Evolutionary conservation across 2,113 vertebrate species (phyloP).

Genomic region (Halcyon malimbica): DNA sequence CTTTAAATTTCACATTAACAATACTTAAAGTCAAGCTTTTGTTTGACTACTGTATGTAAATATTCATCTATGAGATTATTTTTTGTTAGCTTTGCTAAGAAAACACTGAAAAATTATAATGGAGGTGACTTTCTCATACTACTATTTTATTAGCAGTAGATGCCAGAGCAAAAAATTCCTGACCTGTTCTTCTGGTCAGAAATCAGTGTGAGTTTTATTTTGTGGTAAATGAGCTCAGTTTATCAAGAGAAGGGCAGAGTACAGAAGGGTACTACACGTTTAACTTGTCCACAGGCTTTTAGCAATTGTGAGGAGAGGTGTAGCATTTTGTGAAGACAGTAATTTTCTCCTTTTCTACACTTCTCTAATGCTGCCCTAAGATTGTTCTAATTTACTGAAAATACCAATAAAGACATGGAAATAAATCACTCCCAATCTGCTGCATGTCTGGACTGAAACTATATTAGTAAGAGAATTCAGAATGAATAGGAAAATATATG

Average conservation of each 20-base stretch:
- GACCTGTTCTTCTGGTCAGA: neutral
- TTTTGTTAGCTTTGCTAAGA: neutral
- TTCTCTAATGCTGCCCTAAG: neutral
- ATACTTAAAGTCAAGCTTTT: neutral
- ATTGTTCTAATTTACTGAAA: neutral
- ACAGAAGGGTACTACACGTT: neutral
- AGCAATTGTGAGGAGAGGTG: neutral
- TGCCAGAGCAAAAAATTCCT: neutral
- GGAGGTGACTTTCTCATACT: neutral
- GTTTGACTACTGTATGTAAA: neutral
- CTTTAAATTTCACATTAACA: neutral
- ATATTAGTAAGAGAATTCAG: neutral
- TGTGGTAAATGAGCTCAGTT: neutral
- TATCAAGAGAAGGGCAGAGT: neutral
- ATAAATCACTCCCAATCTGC: neutral
- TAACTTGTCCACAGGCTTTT: neutral
- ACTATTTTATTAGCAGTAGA: neutral
- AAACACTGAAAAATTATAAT: neutral
- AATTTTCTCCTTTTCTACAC: neutral
- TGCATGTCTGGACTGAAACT: neutral
- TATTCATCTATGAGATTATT: neutral
- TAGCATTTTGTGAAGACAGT: neutral
- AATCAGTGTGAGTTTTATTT: neutral
- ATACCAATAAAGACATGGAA: neutral
- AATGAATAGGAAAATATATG: neutral